These are phyloP conservation scores for Nasua narica DNA, from an alignment of 2,797 vertebrate species.

Conservation along the genomic window DNA sequence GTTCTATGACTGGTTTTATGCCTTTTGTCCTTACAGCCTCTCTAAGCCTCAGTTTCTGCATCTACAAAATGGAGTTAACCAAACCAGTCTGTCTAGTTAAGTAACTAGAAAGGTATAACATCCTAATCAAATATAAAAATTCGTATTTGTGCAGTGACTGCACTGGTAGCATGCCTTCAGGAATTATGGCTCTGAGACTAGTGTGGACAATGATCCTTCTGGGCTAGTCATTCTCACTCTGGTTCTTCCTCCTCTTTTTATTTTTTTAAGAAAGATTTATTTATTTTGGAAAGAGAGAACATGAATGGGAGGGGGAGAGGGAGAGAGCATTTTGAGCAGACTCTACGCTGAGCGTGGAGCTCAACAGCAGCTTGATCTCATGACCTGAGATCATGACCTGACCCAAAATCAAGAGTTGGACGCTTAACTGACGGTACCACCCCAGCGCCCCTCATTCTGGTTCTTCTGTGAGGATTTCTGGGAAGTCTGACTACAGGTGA, in stretches of 20 bases:
- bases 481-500: neutral
- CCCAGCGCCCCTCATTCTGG: neutral
- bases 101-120: neutral
- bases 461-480: neutral
- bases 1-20: neutral
- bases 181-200: neutral
- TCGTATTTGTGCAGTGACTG: accelerated
- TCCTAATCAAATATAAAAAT: neutral
- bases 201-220: neutral
- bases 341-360: neutral
- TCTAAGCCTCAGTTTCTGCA: neutral
- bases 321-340: neutral
- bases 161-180: neutral
- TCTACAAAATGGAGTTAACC: neutral
- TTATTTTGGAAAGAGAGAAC: neutral
- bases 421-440: neutral
- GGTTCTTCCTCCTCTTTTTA: neutral
- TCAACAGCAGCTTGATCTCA: neutral
- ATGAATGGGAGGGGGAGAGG: neutral
- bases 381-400: neutral
- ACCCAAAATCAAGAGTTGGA: neutral
- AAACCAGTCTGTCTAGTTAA: neutral
- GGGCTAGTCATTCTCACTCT: no score
- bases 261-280: neutral
- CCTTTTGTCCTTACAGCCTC: neutral